Percentiles rank a stretch among this genome's conserved stretches.
These are phyloP conservation scores for Neogobius melanostomus DNA, from an alignment of 2,113 vertebrate species.

Conservation along the genomic window DNA sequence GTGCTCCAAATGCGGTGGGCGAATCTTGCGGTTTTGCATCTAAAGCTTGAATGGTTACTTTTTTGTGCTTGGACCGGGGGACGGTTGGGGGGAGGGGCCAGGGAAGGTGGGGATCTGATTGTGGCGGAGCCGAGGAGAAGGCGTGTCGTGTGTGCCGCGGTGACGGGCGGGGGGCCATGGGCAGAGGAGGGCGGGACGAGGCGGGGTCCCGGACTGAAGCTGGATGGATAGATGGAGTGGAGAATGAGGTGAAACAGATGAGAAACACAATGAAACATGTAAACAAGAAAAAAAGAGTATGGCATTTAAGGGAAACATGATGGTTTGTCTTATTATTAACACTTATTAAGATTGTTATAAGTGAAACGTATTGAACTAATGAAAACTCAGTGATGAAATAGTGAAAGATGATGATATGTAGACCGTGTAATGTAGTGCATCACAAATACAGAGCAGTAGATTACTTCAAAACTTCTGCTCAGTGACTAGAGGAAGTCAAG, in stretches of 20 bases:
- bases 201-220: slow-evolving; percentile 48
- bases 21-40: slow-evolving; percentile 13
- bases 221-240: slow-evolving; percentile 20
- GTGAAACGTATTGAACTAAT: neutral
- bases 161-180: slow-evolving; percentile 51
- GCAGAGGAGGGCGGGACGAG: slow-evolving; percentile 60
- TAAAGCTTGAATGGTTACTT: neutral
- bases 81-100: slow-evolving; percentile 62
- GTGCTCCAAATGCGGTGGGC: neutral
- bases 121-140: slow-evolving; percentile 30
- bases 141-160: slow-evolving; percentile 55
- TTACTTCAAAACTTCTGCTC: too few species aligned
- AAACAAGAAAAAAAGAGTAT: slow-evolving; percentile 25
- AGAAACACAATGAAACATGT: slow-evolving; percentile 13
- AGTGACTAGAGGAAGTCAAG: too few species aligned
- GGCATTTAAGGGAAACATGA: neutral
- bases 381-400: neutral
- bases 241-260: slow-evolving; percentile 10
- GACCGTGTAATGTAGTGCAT: too few species aligned
- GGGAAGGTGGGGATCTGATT: slow-evolving; percentile 49
- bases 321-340: neutral
- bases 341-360: neutral
- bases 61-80: slow-evolving; percentile 57
- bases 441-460: too few species aligned
- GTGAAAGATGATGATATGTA: neutral